A percentile compares a stretch with the other conserved stretches of the same genome.
phyloP scores from a whole-genome alignment of 2,888 invertebrate species.

The Bruchidius siliquastri region DNA sequence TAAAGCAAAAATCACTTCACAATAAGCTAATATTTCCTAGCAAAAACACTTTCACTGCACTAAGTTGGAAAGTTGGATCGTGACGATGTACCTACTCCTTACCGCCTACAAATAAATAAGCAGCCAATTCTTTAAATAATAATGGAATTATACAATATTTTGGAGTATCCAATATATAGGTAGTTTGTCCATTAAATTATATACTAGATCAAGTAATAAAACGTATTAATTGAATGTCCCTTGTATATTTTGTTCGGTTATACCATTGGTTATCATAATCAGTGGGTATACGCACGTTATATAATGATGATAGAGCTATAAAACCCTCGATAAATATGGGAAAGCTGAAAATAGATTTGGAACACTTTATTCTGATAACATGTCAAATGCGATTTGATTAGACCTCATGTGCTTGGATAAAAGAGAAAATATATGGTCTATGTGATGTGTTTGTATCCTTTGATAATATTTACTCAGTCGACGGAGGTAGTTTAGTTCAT shows the following conservation, averaged over 20 bases:
- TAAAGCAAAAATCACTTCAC: slow-evolving; percentile 13
- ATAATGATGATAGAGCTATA: neutral
- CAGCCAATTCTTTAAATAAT: neutral
- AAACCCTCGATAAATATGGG: neutral
- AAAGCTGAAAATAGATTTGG: neutral
- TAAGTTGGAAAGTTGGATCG: neutral
- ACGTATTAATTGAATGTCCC: too few species aligned
- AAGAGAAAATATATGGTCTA: neutral
- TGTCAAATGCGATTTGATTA: neutral
- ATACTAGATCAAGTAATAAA: too few species aligned
- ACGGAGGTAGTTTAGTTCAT: too few species aligned
- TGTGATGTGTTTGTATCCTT: neutral
- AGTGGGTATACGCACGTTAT: neutral
- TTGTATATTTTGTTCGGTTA: too few species aligned
- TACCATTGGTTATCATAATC: too few species aligned
- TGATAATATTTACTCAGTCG: neutral
- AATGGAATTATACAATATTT: neutral
- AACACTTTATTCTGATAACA: neutral
- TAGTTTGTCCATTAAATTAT: too few species aligned
- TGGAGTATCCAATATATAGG: too few species aligned
- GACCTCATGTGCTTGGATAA: neutral
- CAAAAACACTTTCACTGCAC: slow-evolving; percentile 9
- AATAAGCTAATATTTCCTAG: slow-evolving; percentile 22
- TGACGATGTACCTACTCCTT: neutral
- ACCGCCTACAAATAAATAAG: neutral